phyloP scores from a whole-genome alignment of 2,888 invertebrate genomes.

The Chrysolina americana region DNA sequence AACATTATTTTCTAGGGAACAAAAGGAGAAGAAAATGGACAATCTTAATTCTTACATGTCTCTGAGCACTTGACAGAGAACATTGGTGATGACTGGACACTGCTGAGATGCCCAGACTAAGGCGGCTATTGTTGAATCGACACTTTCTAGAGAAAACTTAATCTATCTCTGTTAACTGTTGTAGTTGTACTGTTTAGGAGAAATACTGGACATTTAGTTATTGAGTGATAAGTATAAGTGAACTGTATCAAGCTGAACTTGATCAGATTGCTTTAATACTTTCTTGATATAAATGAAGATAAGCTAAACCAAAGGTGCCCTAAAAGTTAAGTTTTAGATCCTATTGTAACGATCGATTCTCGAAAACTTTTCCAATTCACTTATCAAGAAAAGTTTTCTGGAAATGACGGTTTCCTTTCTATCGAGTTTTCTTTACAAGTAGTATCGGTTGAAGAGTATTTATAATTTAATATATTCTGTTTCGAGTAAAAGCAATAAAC shows the following conservation, averaged over 20 bases:
- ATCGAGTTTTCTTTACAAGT: slow-evolving; percentile 61
- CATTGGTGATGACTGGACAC: slow-evolving; percentile 69
- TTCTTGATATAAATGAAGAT: slow-evolving; percentile 70
- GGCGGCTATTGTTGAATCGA: slow-evolving; percentile 48
- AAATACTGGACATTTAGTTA: slow-evolving; percentile 64
- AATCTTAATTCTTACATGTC: slow-evolving; percentile 86
- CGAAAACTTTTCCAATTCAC: slow-evolving; percentile 27
- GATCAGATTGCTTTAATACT: slow-evolving; percentile 57
- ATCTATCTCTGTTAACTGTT: slow-evolving; percentile 67
- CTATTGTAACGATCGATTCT: slow-evolving; percentile 43
- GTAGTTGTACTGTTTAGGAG: slow-evolving; percentile 65
- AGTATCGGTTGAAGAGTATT: slow-evolving; percentile 56
- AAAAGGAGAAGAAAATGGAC: slow-evolving; percentile 91
- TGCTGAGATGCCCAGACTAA: slow-evolving; percentile 59
- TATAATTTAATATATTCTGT: slow-evolving; percentile 50
- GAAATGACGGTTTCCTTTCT: slow-evolving; percentile 46
- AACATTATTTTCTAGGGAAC: slow-evolving; percentile 70
- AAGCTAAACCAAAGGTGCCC: slow-evolving; percentile 92
- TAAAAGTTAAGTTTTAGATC: slow-evolving; percentile 76
- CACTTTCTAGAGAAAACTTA: slow-evolving; percentile 56
- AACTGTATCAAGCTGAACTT: slow-evolving; percentile 56
- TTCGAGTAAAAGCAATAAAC: slow-evolving; percentile 68
- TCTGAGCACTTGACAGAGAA: slow-evolving; percentile 80
- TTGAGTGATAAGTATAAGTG: slow-evolving; percentile 66
- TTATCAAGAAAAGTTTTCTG: slow-evolving; percentile 38